Conservation (phyloP, 2,888 invertebrate genomes). For the Mycalesis mineus region DNA sequence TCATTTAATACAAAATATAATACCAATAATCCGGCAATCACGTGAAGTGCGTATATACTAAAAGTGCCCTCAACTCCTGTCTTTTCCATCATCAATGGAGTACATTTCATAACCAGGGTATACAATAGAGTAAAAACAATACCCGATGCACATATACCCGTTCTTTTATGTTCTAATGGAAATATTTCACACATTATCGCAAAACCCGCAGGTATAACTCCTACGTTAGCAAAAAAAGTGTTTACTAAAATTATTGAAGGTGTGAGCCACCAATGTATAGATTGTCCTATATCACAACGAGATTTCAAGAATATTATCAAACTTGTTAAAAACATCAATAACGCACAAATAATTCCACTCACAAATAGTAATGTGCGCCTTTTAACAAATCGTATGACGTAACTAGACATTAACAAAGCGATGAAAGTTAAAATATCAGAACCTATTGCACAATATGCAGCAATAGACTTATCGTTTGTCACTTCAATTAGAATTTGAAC, state of each 20-base stretch:
- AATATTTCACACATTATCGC: slow-evolving; percentile 39
- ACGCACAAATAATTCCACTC: slow-evolving; percentile 34
- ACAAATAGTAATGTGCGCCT: slow-evolving; percentile 40
- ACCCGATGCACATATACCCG: slow-evolving; percentile 37
- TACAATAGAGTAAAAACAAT: slow-evolving; percentile 39
- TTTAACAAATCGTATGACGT: slow-evolving; percentile 35
- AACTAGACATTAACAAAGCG: slow-evolving; percentile 35
- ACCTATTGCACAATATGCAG: slow-evolving; percentile 39
- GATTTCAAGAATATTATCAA: slow-evolving; percentile 34
- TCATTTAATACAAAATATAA: slow-evolving; percentile 42
- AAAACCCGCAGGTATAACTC: slow-evolving; percentile 17
- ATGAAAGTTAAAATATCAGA: slow-evolving; percentile 37
- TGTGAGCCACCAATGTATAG: slow-evolving; percentile 33
- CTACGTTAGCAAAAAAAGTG: slow-evolving; percentile 9
- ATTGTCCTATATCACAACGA: slow-evolving; percentile 16
- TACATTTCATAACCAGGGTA: slow-evolving; percentile 38
- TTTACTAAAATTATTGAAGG: slow-evolving; percentile 30
- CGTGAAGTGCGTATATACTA: slow-evolving; percentile 34
- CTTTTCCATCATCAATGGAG: slow-evolving; percentile 40
- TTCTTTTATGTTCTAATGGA: slow-evolving; percentile 44
- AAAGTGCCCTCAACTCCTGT: slow-evolving; percentile 40
- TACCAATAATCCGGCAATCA: slow-evolving; percentile 33
- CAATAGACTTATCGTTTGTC: slow-evolving; percentile 35
- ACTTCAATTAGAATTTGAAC: slow-evolving; percentile 44
- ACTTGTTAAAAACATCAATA: slow-evolving; percentile 38